Evolutionary conservation across 2,113 vertebrate species (phyloP).

Genomic region (Fulmarus glacialis): DNA sequence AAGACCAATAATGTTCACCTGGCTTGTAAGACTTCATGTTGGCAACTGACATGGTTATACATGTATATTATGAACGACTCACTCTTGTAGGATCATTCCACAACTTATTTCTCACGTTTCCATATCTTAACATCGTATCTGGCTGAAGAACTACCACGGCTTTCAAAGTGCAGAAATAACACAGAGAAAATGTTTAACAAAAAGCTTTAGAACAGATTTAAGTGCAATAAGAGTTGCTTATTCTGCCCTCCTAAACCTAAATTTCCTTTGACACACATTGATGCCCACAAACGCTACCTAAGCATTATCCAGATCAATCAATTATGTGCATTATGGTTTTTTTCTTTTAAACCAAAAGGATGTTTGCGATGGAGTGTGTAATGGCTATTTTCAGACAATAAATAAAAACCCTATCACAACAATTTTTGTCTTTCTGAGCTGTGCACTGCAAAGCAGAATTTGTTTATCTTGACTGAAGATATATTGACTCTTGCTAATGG

Average conservation of each 20-base stretch:
- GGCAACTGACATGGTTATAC: not conserved
- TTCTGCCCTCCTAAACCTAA: not conserved
- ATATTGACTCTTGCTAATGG: conserved; percentile 14
- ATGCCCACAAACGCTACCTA: not conserved
- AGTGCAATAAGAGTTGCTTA: not conserved
- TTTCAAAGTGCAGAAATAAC: not conserved
- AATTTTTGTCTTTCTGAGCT: conserved; percentile 11
- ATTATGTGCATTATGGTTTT: not conserved
- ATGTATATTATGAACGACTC: not conserved
- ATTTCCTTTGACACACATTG: not conserved
- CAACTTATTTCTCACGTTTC: not conserved
- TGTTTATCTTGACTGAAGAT: conserved; percentile 30
- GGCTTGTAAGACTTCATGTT: not conserved
- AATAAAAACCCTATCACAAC: not conserved
- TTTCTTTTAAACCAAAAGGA: not conserved
- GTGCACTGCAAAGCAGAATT: not conserved
- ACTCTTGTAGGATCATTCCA: not conserved
- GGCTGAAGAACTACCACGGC: not conserved
- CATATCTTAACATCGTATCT: rapidly evolving
- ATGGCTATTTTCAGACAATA: conserved; percentile 21
- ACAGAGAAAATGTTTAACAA: not conserved
- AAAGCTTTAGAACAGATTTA: not conserved
- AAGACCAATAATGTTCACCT: not conserved
- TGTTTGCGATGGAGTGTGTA: not conserved
- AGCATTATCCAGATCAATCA: not conserved